These are phyloP conservation scores for Engystomops pustulosus DNA, from an alignment of 2,113 vertebrate species.

Conservation along the genomic window DNA sequence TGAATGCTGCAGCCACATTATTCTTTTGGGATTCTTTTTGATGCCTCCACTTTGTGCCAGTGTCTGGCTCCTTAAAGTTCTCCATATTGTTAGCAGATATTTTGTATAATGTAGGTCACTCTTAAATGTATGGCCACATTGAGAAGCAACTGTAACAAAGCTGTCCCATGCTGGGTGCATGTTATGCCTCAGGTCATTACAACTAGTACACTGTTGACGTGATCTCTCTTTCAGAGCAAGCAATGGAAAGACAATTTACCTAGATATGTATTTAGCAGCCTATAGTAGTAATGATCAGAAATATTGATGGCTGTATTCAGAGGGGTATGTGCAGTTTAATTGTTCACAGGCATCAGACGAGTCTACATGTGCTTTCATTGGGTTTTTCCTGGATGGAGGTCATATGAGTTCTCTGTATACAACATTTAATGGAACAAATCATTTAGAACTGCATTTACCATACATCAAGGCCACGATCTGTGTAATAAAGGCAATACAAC, in stretches of 20 bases:
- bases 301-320: slow-evolving; percentile 22
- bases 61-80: too few relatives aligned
- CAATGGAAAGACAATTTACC: slow-evolving; percentile 20
- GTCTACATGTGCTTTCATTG: neutral
- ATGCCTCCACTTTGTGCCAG: too few relatives aligned
- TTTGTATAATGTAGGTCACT: slow-evolving; percentile 30
- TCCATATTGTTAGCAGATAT: too few relatives aligned
- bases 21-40: too few relatives aligned
- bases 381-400: neutral
- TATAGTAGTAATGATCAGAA: neutral
- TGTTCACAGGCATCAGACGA: neutral
- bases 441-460: neutral
- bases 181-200: slow-evolving; percentile 14
- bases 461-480: too few relatives aligned
- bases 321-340: slow-evolving; percentile 19
- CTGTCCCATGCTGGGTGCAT: neutral
- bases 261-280: slow-evolving; percentile 33
- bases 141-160: neutral
- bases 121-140: neutral
- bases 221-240: neutral
- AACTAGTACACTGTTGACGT: slow-evolving; percentile 38
- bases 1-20: too few relatives aligned
- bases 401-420: neutral
- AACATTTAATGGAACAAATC: neutral
- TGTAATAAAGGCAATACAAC: too few relatives aligned